phyloP scores from a whole-genome alignment of 2,888 invertebrate genomes.

The Nematopogon swammerdamellus region DNA sequence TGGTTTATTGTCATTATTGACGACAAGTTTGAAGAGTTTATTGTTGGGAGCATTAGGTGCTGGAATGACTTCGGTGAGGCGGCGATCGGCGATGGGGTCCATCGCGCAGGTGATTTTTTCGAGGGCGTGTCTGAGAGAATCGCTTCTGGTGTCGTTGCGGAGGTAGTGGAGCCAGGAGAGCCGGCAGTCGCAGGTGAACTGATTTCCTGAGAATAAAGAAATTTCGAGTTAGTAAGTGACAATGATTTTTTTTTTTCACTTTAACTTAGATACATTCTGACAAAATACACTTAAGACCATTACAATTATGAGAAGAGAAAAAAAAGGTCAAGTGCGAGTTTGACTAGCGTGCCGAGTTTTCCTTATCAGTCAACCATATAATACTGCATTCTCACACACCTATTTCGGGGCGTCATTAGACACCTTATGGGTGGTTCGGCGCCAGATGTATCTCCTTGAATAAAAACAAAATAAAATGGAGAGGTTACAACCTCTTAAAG shows the following conservation, averaged over 20 bases:
- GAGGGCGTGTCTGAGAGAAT: conserved; percentile 62
- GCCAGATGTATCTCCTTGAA: too few species aligned
- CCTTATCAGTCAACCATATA: too few species aligned
- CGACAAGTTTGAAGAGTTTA: background rate
- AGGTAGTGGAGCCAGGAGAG: conserved; percentile 74
- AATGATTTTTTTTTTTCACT: too few species aligned
- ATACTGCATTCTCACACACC: too few species aligned
- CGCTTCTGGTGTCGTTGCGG: conserved; percentile 70
- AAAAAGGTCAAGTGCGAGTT: background rate
- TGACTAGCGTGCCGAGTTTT: conserved; percentile 1
- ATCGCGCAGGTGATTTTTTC: conserved; percentile 65
- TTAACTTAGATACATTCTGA: too few species aligned
- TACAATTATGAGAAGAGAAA: background rate
- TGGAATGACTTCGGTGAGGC: background rate
- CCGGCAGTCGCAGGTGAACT: conserved; percentile 76
- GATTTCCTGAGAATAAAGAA: conserved; percentile 61
- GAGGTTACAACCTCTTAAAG: too few species aligned
- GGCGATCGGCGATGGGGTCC: background rate
- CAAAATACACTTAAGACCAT: too few species aligned
- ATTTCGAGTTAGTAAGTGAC: background rate
- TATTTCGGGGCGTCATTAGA: too few species aligned
- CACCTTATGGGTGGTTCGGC: too few species aligned
- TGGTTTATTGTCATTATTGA: background rate
- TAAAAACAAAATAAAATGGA: too few species aligned
- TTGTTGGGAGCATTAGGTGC: background rate